Base-by-base conservation (phyloP, 2,113 vertebrate species). In the Athene noctua region DNA sequence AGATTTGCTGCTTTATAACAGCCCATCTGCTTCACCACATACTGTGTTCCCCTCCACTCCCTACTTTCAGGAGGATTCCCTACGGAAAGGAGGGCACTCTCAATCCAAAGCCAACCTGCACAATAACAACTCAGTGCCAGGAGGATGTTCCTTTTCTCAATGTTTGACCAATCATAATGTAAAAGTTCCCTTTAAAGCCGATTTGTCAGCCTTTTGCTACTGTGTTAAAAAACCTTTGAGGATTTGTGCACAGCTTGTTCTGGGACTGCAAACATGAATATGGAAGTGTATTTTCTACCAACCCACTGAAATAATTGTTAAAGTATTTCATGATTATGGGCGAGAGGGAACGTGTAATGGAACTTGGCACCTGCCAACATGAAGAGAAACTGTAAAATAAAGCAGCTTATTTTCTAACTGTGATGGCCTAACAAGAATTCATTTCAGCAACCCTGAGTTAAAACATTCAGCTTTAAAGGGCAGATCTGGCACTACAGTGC, bases 61-160 rank as follows among this genome's bases (percentile, higher is more conserved):
- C 61, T 55, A 11, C 22, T n/a, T 67, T 67, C 40, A 52, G 15
- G 23, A 46, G 44, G 34, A 27, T 30, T 22, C 57, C 17, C 36
- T 5, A 13, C 2, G 11, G 47, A 11, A 75, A 54, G 26, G 7
- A 40, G 44, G 29, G 46, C 20, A 75, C n/a, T 51, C 71, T 71
- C 13, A 26, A n/a, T 5, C n/a, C 27, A 26, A 49, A 36, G 36
- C 15, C 52, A 68, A 10, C 13, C 7, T 26, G 68, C 58, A 63
- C 11, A 26, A 2, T 7, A 29, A 12, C 7, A 6, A 23, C 16
- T 62, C 44, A 12, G 1, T 30, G 26, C 2, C 1, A 58, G 57
- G 51, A 57, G 23, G 6, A 57, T 25, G 52, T 9, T 55, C 42
- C 52, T 22, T 47, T 59, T 63, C 65, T 57, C 23, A 4, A 0